Percentiles rank a stretch among this genome's conserved stretches.
Evolutionary conservation across 2,797 vertebrate genomes (phyloP).

Genomic region (Semaprochilodus insignis): DNA sequence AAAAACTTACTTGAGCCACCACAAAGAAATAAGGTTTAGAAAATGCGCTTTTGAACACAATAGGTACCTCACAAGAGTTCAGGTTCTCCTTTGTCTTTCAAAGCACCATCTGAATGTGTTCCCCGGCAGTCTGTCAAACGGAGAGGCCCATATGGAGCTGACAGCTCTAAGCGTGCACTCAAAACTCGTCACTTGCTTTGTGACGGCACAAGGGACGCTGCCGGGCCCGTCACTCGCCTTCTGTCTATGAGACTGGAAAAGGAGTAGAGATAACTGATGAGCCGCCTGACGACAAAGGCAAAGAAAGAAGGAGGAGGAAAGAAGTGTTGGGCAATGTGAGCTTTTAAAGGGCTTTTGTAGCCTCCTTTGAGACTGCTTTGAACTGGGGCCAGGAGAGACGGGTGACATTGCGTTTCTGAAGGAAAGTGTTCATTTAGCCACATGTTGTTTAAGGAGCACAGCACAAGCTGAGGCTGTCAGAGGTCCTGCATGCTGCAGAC

Average conservation of each 20-base stretch:
- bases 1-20: not conserved
- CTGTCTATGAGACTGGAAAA: conserved; percentile 2
- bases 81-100: conserved; percentile 34
- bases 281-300: conserved; percentile 16
- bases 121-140: conserved; percentile 49
- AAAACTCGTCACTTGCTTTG: conserved; percentile 43
- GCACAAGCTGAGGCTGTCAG: not conserved
- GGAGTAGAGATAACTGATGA: conserved; percentile 10
- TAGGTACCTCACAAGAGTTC: conserved; percentile 25
- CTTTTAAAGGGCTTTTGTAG: conserved; percentile 1
- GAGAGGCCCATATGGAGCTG: conserved; percentile 47
- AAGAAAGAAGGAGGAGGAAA: not conserved
- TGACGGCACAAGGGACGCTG: conserved; percentile 37
- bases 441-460: not conserved
- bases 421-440: not conserved
- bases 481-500: conserved; percentile 13
- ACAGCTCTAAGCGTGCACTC: conserved; percentile 54
- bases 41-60: not conserved
- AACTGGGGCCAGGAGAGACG: not conserved
- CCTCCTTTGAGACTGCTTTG: conserved; percentile 10
- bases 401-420: not conserved
- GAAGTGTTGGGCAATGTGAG: not conserved
- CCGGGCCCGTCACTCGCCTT: conserved; percentile 31
- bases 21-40: not conserved
- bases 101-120: conserved; percentile 36